Base-by-base conservation (phyloP, 2,113 vertebrate genomes). In the Strigops habroptila region DNA sequence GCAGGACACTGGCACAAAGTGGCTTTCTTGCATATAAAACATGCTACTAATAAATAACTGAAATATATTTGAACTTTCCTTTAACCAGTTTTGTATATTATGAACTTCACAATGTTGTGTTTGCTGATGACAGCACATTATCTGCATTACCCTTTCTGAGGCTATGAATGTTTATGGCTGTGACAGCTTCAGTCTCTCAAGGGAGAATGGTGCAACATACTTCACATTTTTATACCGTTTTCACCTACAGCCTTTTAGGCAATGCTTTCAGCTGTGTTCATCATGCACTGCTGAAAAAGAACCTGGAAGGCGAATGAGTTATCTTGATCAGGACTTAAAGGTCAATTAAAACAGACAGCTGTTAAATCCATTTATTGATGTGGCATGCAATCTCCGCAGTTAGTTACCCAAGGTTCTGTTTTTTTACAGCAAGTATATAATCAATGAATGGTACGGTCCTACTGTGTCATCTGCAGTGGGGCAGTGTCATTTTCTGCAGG, bases 1-100 rank as follows among this genome's bases (percentile, higher is more conserved):
- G 25, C 49, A 73, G 69, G 70, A 64, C 14, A 2, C 25, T 52
- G 78, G 44, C 69, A 86, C 76, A 52, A 86, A 88, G 63, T 70
- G 55, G 24, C 59, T 88, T 92, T 59, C 80, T 93, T 74, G 48
- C 37, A 9, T 49, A n/a, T 87, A 46, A 67, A 76, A 24, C 41
- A 37, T 2, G 9, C 48, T 94, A 91, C 94, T 96, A 88, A 96
- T 79, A 75, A 90, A 71, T 88, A 94, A 89, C 82, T 62, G 31
- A 65, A 86, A 84, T 84, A 68, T 71, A 49, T 78, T 43, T 55
- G 52, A 52, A 19, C 78, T 90, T 95, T 87, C 3, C 23, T 51
- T 81, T 94, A 77, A 77, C 70, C 41, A 11, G 25, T 68, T 74
- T 77, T 76, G 12, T 6, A 6, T 69, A 35, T 27, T 19, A 22